Base-by-base conservation (phyloP, 1,140 invertebrate species). In the Teleogryllus occipitalis region DNA sequence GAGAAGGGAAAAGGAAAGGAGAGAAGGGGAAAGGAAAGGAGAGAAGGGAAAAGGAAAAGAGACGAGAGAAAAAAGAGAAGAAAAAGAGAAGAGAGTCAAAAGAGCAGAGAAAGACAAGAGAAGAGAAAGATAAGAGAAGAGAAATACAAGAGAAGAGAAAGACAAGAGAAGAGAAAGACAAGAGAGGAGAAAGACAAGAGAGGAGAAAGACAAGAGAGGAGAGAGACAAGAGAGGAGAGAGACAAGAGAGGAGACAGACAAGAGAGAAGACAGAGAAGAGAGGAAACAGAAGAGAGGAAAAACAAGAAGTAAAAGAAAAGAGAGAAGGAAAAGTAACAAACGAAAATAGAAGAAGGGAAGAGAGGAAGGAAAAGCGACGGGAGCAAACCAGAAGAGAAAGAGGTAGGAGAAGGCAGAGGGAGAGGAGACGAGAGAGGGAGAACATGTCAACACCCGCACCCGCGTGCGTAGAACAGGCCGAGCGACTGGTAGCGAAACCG, bases 221-320 rank as follows among this genome's bases (percentile, higher is more conserved):
- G 75, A 76, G 21, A 76, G 21, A 76, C n/a, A 76, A 21, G 75
- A 76, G 75, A 76, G 39, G 39, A 76, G 75, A 21, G 75, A 76
- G 21, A 76, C n/a, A n/a, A n/a, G n/a, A n/a, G n/a, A n/a, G n/a
- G n/a, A n/a, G n/a, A n/a, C n/a, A n/a, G n/a, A n/a, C n/a, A n/a
- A n/a, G n/a, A n/a, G n/a, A n/a, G n/a, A n/a, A n/a, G n/a, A n/a
- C n/a, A n/a, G n/a, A n/a, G n/a, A n/a, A n/a, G n/a, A n/a, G n/a
- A n/a, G n/a, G n/a, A n/a, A n/a, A n/a, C n/a, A n/a, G n/a, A n/a
- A n/a, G n/a, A n/a, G n/a, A n/a, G n/a, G n/a, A n/a, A n/a, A n/a
- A n/a, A n/a, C n/a, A n/a, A n/a, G n/a, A n/a, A n/a, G n/a, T n/a
- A n/a, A 76, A 21, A 46, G 10, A 46, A 76, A 21, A 76, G 21